Percentiles rank a stretch among this genome's conserved stretches.
Evolutionary conservation across 2,113 vertebrate species (phyloP).

Genomic region (Petrocephalus zakoni): DNA sequence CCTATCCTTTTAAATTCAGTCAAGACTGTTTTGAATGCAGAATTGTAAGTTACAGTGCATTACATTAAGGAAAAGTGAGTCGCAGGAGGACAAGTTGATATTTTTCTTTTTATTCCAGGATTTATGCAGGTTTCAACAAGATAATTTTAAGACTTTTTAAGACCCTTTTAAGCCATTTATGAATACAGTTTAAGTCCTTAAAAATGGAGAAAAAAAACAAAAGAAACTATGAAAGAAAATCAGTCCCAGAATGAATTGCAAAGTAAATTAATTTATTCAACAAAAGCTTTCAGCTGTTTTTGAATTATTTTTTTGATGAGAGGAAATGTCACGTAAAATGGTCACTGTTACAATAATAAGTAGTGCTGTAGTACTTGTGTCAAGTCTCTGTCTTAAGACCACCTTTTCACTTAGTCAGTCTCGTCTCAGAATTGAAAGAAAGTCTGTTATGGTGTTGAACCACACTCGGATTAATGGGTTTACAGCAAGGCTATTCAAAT

Average conservation of each 20-base stretch:
- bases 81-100: neutral
- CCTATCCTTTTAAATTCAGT: neutral
- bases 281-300: neutral
- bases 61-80: neutral
- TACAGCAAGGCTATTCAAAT: no score
- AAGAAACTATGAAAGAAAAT: neutral
- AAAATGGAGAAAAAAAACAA: no score
- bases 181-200: neutral
- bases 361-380: no score
- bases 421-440: no score
- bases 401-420: no score
- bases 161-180: neutral
- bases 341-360: no score
- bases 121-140: neutral
- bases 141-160: neutral
- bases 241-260: neutral
- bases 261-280: neutral
- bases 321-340: neutral
- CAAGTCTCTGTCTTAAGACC: no score
- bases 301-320: no score
- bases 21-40: neutral
- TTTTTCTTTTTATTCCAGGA: neutral
- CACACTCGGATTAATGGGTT: no score
- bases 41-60: neutral
- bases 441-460: no score